phyloP scores from a whole-genome alignment of 2,888 invertebrate species.

The Parascotia fuliginaria region DNA sequence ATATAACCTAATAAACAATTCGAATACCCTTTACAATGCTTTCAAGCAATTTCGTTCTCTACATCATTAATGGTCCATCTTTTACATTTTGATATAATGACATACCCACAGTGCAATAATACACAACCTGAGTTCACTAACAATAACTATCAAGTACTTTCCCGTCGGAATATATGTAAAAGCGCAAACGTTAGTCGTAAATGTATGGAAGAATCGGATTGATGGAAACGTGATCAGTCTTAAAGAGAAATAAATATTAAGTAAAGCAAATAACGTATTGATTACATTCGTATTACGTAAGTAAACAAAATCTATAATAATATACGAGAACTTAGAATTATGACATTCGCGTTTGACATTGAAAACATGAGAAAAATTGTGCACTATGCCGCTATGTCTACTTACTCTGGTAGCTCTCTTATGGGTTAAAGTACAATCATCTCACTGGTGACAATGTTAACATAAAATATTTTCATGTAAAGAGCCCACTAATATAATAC shows the following conservation, averaged over 20 bases:
- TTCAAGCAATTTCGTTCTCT: slow-evolving; percentile 61
- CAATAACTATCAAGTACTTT: slow-evolving; percentile 28
- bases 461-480: no score
- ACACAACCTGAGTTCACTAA: slow-evolving; percentile 71
- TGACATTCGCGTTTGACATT: no score
- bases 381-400: no score
- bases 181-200: slow-evolving; percentile 42
- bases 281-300: slow-evolving; percentile 23
- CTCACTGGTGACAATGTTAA: no score
- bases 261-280: slow-evolving; percentile 28
- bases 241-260: slow-evolving; percentile 42
- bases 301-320: neutral
- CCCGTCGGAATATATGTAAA: slow-evolving; percentile 38
- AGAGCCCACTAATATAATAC: no score
- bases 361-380: no score
- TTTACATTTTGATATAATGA: slow-evolving; percentile 81
- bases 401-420: no score
- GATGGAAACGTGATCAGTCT: slow-evolving; percentile 56
- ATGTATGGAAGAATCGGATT: slow-evolving; percentile 51
- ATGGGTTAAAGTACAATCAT: no score
- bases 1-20: neutral
- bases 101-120: slow-evolving; percentile 62
- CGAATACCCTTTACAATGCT: slow-evolving; percentile 9
- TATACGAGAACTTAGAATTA: no score
- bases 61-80: slow-evolving; percentile 78